Base-by-base conservation (phyloP, 2,888 invertebrate species). In the Lamellibrachia satsuma region DNA sequence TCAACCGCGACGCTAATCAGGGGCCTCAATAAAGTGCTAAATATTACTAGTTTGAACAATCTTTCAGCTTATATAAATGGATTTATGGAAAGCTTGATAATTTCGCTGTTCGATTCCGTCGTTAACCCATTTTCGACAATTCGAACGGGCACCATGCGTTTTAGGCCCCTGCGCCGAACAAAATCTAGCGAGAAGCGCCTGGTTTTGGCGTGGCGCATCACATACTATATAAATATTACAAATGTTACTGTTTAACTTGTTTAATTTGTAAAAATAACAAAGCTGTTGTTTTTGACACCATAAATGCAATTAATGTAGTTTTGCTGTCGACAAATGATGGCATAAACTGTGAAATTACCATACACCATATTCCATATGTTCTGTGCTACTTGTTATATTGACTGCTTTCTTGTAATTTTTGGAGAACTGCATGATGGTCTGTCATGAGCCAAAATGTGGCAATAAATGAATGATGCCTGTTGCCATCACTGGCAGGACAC, bases 231-330 rank as follows among this genome's bases (percentile, higher is more conserved):
- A 55, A 55, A 9, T 55, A n/a, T 22, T 6, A 75, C 22, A 22
- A 75, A n/a, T 22, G 6, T 75, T 75, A 75, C n/a, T 22, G 4
- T 75, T 15, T 22, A 55, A 55, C 7, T 8, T 8, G 9, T 8
- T 8, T 8, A 7, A 55, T 22, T 93, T 90, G n/a, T 15, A 52
- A 27, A 57, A 91, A 90, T 22, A 11, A 27, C 55, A 60, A 92
- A 93, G 7, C n/a, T 91, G 52, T 52, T 57, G 39, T 52, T 39
- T 39, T 93, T n/a, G 75, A 90, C 11, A 92, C 22, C 15, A 22
- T 75, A 75, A 75, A 75, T 75, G 0, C 6, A 75, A 75, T 75
- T 75, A 75, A 75, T 22, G 22, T 75, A 75, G 22, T 75, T 75
- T 75, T 22, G 55, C 22, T 75, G 22, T 75, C 75, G 22, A 75